Base-by-base conservation (phyloP, 1,140 invertebrate species). In the Portunus trituberculatus region DNA sequence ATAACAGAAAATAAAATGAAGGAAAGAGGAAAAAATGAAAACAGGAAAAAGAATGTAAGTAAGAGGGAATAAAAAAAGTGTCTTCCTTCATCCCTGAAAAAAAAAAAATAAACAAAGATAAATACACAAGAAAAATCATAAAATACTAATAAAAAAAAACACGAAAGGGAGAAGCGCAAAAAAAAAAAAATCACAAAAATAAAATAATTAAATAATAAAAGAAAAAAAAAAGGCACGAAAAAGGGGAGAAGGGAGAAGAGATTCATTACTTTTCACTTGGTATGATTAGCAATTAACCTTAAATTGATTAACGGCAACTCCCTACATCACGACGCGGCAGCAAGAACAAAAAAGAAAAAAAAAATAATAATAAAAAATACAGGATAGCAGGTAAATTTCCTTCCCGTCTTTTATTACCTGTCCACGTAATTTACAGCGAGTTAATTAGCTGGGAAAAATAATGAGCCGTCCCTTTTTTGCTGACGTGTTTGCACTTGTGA, bases 271-370 rank as follows among this genome's bases (percentile, higher is more conserved):
- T 59, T 59, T 76, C 67, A n/a, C 20, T 76, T 76, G 16, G n/a
- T 76, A 14, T 76, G 67, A 76, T 76, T 76, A 25, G 67, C 67
- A 76, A 76, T 76, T 76, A 76, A 76, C 67, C 67, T 76, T 76
- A 76, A 76, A 76, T 76, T 76, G 67, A 76, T n/a, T n/a, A 76
- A 25, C 67, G 67, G 67, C 67, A n/a, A 8, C 67, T 76, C 67
- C 67, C 20, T 76, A n/a, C n/a, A 7, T n/a, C 67, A 76, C 67
- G 67, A 25, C 20, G 67, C 0, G 67, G 7, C 67, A 1, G 20
- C n/a, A 76, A 76, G n/a, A n/a, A n/a, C n/a, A n/a, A 76, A 76
- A 76, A 76, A n/a, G 16, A 76, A 76, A 25, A n/a, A n/a, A n/a
- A n/a, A 76, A n/a, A n/a, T n/a, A n/a, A n/a, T n/a, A n/a, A n/a